Evolutionary conservation across 35 echinoderm and acorn worm species (phyloP).

Genomic region (Nesometra sesokonis): DNA sequence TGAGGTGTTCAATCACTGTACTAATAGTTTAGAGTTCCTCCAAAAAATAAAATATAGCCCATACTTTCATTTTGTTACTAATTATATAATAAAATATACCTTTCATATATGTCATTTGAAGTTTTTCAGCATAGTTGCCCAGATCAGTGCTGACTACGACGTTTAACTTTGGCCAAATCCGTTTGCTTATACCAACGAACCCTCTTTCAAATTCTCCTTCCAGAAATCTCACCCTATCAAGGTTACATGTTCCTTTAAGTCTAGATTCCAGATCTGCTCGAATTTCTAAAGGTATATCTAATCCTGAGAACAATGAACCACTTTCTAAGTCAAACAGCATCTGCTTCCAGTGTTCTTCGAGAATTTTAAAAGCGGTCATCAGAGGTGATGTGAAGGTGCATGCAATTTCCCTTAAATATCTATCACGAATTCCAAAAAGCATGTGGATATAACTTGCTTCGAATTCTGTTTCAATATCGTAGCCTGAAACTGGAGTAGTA

Average conservation of each 20-base stretch:
- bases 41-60: too few relatives aligned
- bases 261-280: background rate
- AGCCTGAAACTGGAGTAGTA: background rate
- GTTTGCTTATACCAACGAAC: slow-evolving; percentile 44
- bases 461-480: slow-evolving; percentile 1
- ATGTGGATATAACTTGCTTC: slow-evolving; percentile 23
- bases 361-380: background rate
- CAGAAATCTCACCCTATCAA: slow-evolving; percentile 40
- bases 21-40: too few relatives aligned
- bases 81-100: too few relatives aligned
- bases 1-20: too few relatives aligned
- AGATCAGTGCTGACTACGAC: slow-evolving; percentile 27
- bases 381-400: background rate
- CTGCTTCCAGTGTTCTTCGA: slow-evolving; percentile 1
- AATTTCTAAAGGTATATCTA: background rate
- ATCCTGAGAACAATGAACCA: background rate
- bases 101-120: slow-evolving; percentile 41
- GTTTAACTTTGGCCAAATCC: slow-evolving; percentile 60
- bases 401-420: background rate
- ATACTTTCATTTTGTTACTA: too few relatives aligned
- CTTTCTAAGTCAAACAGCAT: background rate
- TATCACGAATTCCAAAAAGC: slow-evolving; percentile 16
- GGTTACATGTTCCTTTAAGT: slow-evolving; percentile 12
- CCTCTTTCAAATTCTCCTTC: slow-evolving; percentile 52
- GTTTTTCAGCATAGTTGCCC: background rate